Conservation (phyloP, 2,888 invertebrate genomes). For the Norana najaformis region DNA sequence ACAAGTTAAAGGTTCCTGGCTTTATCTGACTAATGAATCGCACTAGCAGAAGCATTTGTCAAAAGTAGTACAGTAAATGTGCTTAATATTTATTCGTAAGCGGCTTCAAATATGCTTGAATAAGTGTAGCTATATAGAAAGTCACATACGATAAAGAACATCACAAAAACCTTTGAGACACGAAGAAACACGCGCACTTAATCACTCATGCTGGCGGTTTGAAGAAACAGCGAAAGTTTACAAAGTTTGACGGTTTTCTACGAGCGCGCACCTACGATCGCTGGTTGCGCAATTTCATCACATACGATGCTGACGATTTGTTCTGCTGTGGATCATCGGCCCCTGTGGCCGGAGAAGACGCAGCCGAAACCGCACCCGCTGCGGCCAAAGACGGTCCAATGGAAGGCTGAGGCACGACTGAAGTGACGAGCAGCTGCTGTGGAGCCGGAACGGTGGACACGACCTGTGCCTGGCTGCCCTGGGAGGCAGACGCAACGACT, state of each 20-base stretch:
- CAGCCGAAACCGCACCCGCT: not conserved
- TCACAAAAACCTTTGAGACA: not conserved
- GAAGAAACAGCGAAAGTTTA: not conserved
- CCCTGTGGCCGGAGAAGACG: not conserved
- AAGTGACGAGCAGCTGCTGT: slow-evolving; percentile 21
- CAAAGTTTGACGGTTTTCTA: not conserved
- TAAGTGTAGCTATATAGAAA: not conserved
- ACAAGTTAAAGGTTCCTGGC: not conserved
- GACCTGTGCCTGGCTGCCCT: slow-evolving; percentile 20
- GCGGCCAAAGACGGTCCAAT: not conserved
- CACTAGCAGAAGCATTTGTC: too few relatives aligned
- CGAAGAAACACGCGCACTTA: not conserved
- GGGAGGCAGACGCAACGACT: not conserved
- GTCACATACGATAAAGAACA: not conserved
- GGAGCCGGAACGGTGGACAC: not conserved
- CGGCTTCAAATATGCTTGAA: not conserved
- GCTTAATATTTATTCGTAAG: not conserved
- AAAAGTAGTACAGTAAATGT: too few relatives aligned
- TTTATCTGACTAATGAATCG: not conserved
- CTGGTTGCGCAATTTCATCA: slow-evolving; percentile 54
- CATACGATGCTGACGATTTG: slow-evolving; percentile 47
- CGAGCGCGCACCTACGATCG: not conserved
- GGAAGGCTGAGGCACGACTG: not conserved
- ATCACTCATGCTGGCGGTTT: not conserved
- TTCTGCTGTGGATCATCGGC: not conserved